A percentile compares a stretch with the other conserved stretches of the same genome.
These are phyloP conservation scores for Acronicta alni DNA, from an alignment of 2,888 invertebrate genomes.

Conservation along the genomic window DNA sequence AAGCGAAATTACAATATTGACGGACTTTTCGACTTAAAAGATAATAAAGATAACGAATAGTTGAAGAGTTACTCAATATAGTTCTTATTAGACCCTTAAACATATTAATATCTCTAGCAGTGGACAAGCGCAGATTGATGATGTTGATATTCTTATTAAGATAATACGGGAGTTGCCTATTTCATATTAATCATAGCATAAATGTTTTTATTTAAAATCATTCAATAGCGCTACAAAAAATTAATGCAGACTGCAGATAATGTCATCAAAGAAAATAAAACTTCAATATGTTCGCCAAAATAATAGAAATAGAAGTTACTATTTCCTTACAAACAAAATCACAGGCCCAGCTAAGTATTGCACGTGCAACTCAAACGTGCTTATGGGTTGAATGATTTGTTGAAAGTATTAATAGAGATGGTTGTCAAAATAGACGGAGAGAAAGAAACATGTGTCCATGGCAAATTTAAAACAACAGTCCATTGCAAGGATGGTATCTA, in stretches of 20 bases:
- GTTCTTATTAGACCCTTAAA: too few relatives aligned
- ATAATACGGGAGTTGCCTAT: too few relatives aligned
- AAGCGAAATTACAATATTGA: too few relatives aligned
- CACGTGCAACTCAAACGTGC: constrained; percentile 22
- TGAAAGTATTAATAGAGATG: constrained; percentile 35
- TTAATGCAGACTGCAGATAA: background rate
- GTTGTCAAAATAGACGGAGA: constrained; percentile 30
- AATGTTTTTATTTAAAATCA: too few relatives aligned
- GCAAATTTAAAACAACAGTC: constrained; percentile 25
- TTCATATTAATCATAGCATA: too few relatives aligned
- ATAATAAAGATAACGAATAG: too few relatives aligned
- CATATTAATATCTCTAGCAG: too few relatives aligned
- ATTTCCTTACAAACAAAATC: background rate
- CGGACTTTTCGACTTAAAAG: too few relatives aligned
- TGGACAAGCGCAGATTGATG: too few relatives aligned
- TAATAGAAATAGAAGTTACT: background rate
- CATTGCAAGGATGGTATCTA: constrained; percentile 10
- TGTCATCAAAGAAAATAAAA: background rate
- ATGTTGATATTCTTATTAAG: too few relatives aligned
- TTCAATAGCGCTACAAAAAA: background rate
- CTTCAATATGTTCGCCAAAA: too few relatives aligned
- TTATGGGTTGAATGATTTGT: constrained; percentile 16
- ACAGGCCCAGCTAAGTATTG: background rate
- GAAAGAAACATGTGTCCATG: constrained; percentile 21
- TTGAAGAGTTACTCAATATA: too few relatives aligned